Evolutionary conservation across 2,797 vertebrate genomes (phyloP).

Genomic region (Caiman crocodilus): DNA sequence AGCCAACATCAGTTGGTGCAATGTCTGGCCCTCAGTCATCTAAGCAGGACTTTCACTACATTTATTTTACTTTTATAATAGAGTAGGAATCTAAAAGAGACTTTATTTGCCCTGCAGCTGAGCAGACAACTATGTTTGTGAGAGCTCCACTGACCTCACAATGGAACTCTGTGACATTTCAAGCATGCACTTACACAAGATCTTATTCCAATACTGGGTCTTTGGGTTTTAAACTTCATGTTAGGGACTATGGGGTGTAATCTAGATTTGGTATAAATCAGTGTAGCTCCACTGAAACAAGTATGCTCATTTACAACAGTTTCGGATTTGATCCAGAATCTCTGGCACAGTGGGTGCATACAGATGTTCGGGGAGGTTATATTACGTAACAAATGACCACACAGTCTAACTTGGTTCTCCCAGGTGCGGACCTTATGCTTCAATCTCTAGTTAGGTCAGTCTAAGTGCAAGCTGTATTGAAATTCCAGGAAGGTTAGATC

Average conservation of each 20-base stretch:
- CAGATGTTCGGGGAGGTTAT: too few species aligned
- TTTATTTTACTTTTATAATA: not conserved
- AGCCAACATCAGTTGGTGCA: not conserved
- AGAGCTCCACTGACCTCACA: not conserved
- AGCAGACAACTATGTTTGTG: not conserved
- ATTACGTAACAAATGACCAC: too few species aligned
- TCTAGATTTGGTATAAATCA: not conserved
- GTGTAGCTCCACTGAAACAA: not conserved
- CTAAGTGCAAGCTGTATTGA: too few species aligned
- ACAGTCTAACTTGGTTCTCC: too few species aligned
- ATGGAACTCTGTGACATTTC: not conserved
- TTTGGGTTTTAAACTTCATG: not conserved
- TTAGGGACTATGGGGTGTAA: not conserved
- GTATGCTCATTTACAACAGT: accelerated
- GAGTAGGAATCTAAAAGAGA: not conserved
- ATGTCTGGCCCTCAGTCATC: not conserved
- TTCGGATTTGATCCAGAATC: not conserved
- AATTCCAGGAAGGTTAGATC: too few species aligned
- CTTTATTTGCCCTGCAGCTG: not conserved
- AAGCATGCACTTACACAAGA: not conserved
- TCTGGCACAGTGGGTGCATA: not conserved
- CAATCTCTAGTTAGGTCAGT: too few species aligned
- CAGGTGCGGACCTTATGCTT: too few species aligned
- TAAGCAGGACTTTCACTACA: not conserved
- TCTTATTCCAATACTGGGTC: not conserved